Percentiles rank a stretch among this genome's conserved stretches.
These are phyloP conservation scores for Trachelipus rathkii DNA, from an alignment of 1,140 invertebrate genomes.

Conservation along the genomic window DNA sequence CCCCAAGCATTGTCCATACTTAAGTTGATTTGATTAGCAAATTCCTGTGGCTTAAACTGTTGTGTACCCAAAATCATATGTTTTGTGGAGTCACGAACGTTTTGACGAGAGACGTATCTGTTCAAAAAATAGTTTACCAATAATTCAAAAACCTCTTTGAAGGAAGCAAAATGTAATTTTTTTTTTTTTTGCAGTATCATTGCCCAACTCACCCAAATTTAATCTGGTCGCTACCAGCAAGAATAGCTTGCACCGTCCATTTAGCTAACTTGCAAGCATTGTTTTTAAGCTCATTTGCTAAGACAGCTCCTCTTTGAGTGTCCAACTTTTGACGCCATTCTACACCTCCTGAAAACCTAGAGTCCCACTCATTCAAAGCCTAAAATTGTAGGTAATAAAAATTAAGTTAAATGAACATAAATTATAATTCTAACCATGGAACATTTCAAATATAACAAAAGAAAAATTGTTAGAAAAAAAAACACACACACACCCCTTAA, in stretches of 20 bases:
- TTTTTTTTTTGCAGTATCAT: too few species aligned
- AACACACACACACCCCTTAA: too few species aligned
- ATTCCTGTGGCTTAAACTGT: conserved; percentile 97
- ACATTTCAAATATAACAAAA: background rate
- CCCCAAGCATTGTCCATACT: conserved; percentile 99
- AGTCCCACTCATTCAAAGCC: conserved; percentile 98
- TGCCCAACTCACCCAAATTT: conserved; percentile 75
- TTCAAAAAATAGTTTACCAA: conserved; percentile 21
- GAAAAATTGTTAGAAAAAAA: too few species aligned
- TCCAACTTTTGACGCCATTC: conserved; percentile 98
- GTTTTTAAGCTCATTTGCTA: conserved; percentile 96
- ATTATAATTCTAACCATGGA: too few species aligned
- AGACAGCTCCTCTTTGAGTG: conserved; percentile 91
- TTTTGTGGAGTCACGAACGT: conserved; percentile 83
- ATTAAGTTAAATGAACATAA: background rate
- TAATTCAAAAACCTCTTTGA: too few species aligned
- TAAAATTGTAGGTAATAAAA: conserved; percentile 1
- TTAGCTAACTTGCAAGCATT: conserved; percentile 98
- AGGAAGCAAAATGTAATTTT: too few species aligned
- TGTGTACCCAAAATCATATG: conserved; percentile 97
- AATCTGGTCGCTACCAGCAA: conserved; percentile 93
- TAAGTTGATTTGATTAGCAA: conserved; percentile 96
- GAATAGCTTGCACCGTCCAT: conserved; percentile 95
- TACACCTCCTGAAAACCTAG: conserved; percentile 87
- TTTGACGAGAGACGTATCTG: conserved; percentile 88